Evolutionary conservation across 2,888 invertebrate species (phyloP).

Genomic region (Caenorhabditis macrosperma): DNA sequence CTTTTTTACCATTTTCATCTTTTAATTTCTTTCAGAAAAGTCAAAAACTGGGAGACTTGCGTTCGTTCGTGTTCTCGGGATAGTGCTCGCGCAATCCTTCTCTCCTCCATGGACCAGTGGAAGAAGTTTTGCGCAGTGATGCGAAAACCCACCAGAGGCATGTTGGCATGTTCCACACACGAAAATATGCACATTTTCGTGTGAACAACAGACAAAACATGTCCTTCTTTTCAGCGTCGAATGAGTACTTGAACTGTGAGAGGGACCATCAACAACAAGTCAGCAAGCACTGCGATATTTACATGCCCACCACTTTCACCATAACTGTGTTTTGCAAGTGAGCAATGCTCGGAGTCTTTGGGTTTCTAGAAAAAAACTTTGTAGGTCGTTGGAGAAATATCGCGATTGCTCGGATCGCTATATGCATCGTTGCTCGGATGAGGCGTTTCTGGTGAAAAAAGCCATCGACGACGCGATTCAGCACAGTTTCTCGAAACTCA

Average conservation of each 20-base stretch:
- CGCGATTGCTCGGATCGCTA: conserved; percentile 46
- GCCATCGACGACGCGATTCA: conserved; percentile 51
- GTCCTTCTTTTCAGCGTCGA: conserved; percentile 39
- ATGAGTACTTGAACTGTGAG: conserved; percentile 60
- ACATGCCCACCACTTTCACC: conserved; percentile 46
- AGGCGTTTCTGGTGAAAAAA: conserved; percentile 46
- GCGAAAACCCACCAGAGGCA: conserved; percentile 59
- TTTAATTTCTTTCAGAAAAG: conserved; percentile 24
- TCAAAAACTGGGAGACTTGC: conserved; percentile 59
- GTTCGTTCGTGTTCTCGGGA: conserved; percentile 53
- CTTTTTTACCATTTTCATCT: not conserved
- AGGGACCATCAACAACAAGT: conserved; percentile 57
- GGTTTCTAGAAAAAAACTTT: not conserved
- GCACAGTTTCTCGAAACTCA: conserved; percentile 48
- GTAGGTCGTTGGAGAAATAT: conserved; percentile 52
- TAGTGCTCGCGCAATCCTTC: conserved; percentile 49
- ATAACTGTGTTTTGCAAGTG: conserved; percentile 61
- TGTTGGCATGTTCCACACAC: too few species aligned
- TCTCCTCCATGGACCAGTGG: conserved; percentile 62
- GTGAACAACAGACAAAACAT: not conserved
- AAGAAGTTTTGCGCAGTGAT: conserved; percentile 60
- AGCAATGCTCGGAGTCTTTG: not conserved
- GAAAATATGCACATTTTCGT: not conserved
- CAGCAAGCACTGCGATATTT: conserved; percentile 37
- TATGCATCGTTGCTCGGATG: conserved; percentile 51